Conservation (phyloP, 2,888 invertebrate genomes). For the Scrobipalpa costella region DNA sequence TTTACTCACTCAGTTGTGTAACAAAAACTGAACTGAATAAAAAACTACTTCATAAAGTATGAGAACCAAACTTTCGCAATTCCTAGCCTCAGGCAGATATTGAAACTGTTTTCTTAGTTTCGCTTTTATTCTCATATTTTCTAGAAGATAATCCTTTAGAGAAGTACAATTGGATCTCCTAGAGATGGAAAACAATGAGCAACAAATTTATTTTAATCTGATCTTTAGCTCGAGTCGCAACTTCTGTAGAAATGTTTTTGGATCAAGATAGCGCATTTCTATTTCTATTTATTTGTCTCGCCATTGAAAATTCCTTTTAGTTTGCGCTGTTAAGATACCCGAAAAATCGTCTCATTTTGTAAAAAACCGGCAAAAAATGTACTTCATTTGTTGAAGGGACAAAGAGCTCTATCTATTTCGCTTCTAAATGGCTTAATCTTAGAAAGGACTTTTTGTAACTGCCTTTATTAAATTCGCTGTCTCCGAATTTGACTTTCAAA, state of each 20-base stretch:
- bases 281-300: constrained; percentile 8
- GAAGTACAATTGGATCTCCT: not conserved
- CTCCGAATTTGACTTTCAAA: constrained; percentile 10
- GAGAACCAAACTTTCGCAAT: no score
- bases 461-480: constrained; percentile 7
- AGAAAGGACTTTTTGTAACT: constrained; percentile 4
- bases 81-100: not conserved
- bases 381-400: constrained; percentile 5
- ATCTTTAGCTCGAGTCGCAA: constrained; percentile 1
- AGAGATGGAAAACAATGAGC: not conserved
- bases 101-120: not conserved
- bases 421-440: constrained; percentile 6
- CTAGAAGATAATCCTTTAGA: not conserved
- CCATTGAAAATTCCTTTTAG: constrained; percentile 6
- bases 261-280: constrained; percentile 5
- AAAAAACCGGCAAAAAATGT: constrained; percentile 10
- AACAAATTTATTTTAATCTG: not conserved
- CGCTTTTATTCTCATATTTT: not conserved
- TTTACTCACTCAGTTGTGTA: no score
- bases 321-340: constrained; percentile 3
- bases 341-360: constrained; percentile 1
- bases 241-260: constrained; percentile 5
- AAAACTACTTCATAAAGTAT: no score
- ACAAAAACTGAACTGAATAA: no score
- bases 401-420: constrained; percentile 6